Evolutionary conservation across 64 coral and sea anemone species (phyloP).

Genomic region (Catalaphyllia jardinei): DNA sequence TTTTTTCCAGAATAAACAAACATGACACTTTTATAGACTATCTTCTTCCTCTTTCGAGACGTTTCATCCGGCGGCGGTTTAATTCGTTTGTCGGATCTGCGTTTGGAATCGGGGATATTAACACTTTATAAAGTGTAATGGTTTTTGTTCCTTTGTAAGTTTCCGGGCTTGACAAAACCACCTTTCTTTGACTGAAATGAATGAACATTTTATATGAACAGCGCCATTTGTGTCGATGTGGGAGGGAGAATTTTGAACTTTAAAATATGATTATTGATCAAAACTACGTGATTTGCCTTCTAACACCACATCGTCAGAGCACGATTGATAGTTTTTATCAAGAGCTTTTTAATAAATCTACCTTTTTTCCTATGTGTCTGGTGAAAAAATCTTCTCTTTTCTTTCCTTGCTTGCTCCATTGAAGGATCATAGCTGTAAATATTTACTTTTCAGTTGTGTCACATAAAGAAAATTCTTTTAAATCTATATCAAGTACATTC

Average conservation of each 20-base stretch:
- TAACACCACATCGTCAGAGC: too few species aligned
- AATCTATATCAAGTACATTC: not conserved
- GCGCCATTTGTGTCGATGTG: not conserved
- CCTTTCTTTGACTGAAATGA: not conserved
- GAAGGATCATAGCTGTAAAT: not conserved
- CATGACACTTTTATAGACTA: slow-evolving; percentile 23
- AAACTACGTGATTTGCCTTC: too few species aligned
- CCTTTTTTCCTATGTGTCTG: not conserved
- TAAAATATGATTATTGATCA: too few species aligned
- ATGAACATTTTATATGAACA: slow-evolving; percentile 1
- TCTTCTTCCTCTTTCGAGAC: slow-evolving; percentile 8
- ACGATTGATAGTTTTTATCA: not conserved
- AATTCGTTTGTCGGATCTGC: not conserved
- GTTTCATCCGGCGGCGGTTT: slow-evolving; percentile 5
- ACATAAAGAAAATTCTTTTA: not conserved
- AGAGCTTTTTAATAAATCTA: not conserved
- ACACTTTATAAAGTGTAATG: not conserved
- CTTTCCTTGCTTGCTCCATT: not conserved
- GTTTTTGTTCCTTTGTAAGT: not conserved
- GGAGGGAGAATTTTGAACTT: not conserved
- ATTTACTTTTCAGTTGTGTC: slow-evolving; percentile 12
- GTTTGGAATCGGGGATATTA: not conserved
- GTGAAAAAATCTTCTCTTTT: not conserved
- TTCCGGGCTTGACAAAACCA: not conserved
- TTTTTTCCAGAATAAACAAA: slow-evolving; percentile 25